Conservation (phyloP, 2,113 vertebrate species). For the Xyrauchen texanus region DNA sequence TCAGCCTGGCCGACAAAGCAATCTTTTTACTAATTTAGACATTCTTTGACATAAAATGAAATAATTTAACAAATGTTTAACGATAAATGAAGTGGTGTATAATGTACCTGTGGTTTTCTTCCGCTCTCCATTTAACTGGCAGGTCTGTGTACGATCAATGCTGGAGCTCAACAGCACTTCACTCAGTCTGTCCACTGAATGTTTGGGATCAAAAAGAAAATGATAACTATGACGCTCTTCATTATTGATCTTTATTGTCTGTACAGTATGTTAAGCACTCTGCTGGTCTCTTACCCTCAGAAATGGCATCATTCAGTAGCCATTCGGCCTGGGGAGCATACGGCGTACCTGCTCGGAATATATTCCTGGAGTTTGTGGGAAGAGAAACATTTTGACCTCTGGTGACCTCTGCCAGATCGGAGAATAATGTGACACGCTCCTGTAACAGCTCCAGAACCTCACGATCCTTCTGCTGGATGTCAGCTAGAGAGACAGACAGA, state of each 20-base stretch:
- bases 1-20: no score
- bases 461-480: constrained; percentile 85
- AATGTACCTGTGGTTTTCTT: constrained; percentile 44
- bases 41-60: no score
- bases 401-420: constrained; percentile 80
- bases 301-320: constrained; percentile 79
- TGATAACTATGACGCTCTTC: not conserved
- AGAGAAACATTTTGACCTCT: constrained; percentile 63
- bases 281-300: constrained; percentile 74
- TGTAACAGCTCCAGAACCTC: constrained; percentile 85
- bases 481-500: constrained; percentile 67
- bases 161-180: constrained; percentile 76
- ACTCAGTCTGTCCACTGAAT: constrained; percentile 83
- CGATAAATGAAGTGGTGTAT: not conserved
- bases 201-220: not conserved
- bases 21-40: no score
- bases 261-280: no score
- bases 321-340: constrained; percentile 79
- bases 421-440: constrained; percentile 86
- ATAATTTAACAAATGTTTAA: no score
- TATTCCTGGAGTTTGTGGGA: constrained; percentile 68
- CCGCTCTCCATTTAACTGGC: constrained; percentile 64
- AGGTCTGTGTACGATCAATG: constrained; percentile 61
- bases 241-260: not conserved
- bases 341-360: constrained; percentile 80